phyloP scores from a whole-genome alignment of 2,888 invertebrate species.

The Tinea semifulvella region DNA sequence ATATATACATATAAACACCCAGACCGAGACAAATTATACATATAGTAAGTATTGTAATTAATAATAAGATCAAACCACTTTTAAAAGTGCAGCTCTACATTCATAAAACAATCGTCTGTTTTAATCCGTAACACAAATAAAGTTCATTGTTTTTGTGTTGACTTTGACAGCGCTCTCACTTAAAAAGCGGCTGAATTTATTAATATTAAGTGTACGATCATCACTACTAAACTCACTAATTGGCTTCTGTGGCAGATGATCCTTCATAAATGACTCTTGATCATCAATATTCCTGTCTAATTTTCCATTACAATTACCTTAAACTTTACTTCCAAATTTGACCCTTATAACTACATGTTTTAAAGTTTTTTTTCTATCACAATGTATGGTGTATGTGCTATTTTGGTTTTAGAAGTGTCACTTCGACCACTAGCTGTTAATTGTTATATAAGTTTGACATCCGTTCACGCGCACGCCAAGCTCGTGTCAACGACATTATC shows the following conservation, averaged over 20 bases:
- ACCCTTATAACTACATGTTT: neutral
- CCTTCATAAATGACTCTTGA: constrained; percentile 32
- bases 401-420: neutral
- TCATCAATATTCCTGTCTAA: constrained; percentile 28
- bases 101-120: neutral
- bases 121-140: neutral
- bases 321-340: neutral
- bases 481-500: constrained; percentile 18
- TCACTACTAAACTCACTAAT: constrained; percentile 30
- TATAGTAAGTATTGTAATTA: no score
- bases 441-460: constrained; percentile 42
- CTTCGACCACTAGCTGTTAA: constrained; percentile 26
- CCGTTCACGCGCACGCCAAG: constrained; percentile 29
- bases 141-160: constrained; percentile 1
- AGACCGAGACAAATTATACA: no score
- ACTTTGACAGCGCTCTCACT: constrained; percentile 3
- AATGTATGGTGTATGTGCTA: neutral
- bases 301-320: neutral
- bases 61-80: neutral
- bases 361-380: neutral
- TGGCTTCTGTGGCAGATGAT: constrained; percentile 32
- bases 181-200: constrained; percentile 17
- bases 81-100: neutral
- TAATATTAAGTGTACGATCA: constrained; percentile 32
- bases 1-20: neutral